phyloP scores from a whole-genome alignment of 2,888 invertebrate species.

The Phortica okadai region DNA sequence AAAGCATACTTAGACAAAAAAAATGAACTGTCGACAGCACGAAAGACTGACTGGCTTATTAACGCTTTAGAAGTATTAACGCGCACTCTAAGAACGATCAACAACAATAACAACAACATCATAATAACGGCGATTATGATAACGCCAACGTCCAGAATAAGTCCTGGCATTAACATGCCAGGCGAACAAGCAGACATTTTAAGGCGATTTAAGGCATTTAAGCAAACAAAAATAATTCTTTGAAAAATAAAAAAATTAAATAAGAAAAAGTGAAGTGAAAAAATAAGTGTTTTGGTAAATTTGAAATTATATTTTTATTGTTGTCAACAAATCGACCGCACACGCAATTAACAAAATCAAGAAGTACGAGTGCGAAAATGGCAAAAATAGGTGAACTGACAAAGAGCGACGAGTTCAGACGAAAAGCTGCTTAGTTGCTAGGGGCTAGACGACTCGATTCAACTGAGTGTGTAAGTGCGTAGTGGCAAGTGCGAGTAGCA shows the following conservation, averaged over 20 bases:
- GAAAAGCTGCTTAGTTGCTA: slow-evolving; percentile 5
- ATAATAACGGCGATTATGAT: not conserved
- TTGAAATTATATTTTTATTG: not conserved
- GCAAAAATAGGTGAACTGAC: not conserved
- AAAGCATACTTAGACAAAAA: too few species aligned
- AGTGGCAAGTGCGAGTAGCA: not conserved
- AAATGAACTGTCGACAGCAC: too few species aligned
- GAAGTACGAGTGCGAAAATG: not conserved
- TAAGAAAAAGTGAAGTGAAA: not conserved
- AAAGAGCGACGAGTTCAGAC: not conserved
- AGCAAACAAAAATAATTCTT: not conserved
- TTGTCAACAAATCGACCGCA: slow-evolving; percentile 22
- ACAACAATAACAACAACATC: not conserved
- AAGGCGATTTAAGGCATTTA: not conserved
- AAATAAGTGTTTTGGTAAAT: not conserved
- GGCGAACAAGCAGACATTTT: not conserved
- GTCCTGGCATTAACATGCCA: too few species aligned
- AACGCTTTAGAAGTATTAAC: too few species aligned
- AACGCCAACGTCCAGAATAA: not conserved
- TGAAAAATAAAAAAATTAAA: not conserved
- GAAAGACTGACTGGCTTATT: too few species aligned
- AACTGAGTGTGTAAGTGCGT: not conserved
- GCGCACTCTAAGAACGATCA: not conserved
- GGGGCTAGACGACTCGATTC: not conserved
- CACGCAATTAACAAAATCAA: slow-evolving; percentile 15